Evolutionary conservation across 2,797 vertebrate species (phyloP).

Genomic region (Mormyrops boulengeri): DNA sequence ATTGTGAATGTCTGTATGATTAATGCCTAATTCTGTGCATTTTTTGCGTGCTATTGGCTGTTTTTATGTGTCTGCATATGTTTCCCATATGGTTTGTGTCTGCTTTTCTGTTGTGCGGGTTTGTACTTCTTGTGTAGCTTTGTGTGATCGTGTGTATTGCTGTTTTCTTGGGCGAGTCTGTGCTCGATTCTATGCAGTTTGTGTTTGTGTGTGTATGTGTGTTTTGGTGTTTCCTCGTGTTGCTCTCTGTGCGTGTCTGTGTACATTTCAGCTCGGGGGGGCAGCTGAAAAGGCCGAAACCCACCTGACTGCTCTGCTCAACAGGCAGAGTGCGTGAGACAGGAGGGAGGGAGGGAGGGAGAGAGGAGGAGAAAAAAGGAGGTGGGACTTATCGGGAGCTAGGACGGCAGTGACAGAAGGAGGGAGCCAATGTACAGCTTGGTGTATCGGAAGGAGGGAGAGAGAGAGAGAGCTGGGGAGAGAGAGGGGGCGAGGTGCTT

Average conservation of each 20-base stretch:
- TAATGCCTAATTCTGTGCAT: not conserved
- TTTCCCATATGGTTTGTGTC: not conserved
- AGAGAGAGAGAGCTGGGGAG: slow-evolving; percentile 28
- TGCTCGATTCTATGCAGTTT: not conserved
- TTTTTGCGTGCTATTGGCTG: not conserved
- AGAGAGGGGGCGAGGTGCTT: slow-evolving; percentile 43
- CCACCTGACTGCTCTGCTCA: slow-evolving; percentile 13
- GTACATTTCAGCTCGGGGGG: not conserved
- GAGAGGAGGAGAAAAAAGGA: slow-evolving; percentile 6
- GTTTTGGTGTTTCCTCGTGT: not conserved
- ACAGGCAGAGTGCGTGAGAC: not conserved
- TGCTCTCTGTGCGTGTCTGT: not conserved
- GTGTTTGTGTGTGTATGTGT: slow-evolving; percentile 15
- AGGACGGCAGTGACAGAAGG: slow-evolving; percentile 20
- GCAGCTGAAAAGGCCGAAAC: not conserved
- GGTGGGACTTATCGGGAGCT: slow-evolving; percentile 38
- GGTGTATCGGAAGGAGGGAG: slow-evolving; percentile 56
- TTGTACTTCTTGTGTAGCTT: slow-evolving; percentile 8
- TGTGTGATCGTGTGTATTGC: not conserved
- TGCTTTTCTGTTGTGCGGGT: not conserved
- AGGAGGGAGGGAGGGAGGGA: slow-evolving; percentile 14
- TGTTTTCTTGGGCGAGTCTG: not conserved
- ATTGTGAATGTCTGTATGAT: not conserved
- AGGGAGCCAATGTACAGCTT: slow-evolving; percentile 64
- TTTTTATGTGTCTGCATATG: not conserved